Evolutionary conservation across 2,888 invertebrate genomes (phyloP).

Genomic region (Himalopsyche japonica): DNA sequence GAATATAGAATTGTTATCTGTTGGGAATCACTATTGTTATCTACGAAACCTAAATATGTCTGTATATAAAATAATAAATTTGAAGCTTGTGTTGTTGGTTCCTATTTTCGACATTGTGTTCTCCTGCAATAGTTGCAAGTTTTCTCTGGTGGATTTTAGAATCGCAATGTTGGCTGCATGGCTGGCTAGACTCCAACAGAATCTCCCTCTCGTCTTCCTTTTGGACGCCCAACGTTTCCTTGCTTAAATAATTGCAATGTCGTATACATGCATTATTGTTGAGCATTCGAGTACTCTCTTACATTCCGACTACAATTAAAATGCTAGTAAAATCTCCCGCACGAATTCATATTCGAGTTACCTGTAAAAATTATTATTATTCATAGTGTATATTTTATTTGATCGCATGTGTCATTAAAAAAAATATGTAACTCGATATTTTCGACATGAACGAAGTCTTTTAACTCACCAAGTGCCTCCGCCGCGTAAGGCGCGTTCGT

Average conservation of each 20-base stretch:
- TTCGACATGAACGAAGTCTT: too few relatives aligned
- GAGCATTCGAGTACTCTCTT: not conserved
- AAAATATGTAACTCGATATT: too few relatives aligned
- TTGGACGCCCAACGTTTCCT: slow-evolving; percentile 5
- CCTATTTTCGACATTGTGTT: not conserved
- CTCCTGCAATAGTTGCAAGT: slow-evolving; percentile 10
- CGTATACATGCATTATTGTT: not conserved
- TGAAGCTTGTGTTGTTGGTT: too few relatives aligned
- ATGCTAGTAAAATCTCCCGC: not conserved
- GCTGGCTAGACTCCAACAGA: slow-evolving; percentile 33
- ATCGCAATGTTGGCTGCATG: slow-evolving; percentile 4
- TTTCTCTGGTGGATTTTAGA: slow-evolving; percentile 15
- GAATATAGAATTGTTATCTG: too few relatives aligned
- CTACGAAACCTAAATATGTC: too few relatives aligned
- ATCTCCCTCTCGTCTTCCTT: slow-evolving; percentile 3
- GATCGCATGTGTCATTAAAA: too few relatives aligned
- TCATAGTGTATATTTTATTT: too few relatives aligned
- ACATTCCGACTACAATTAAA: not conserved
- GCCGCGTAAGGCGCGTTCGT: too few relatives aligned
- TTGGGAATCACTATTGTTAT: too few relatives aligned
- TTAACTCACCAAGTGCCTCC: too few relatives aligned
- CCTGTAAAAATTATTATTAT: too few relatives aligned
- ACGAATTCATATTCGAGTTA: not conserved
- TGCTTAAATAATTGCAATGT: slow-evolving; percentile 7
- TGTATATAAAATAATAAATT: too few relatives aligned